Evolutionary conservation across 1,140 invertebrate species (phyloP), one percentile per base, ranked within the genome.

Genomic region (Mamestra configurata): DNA sequence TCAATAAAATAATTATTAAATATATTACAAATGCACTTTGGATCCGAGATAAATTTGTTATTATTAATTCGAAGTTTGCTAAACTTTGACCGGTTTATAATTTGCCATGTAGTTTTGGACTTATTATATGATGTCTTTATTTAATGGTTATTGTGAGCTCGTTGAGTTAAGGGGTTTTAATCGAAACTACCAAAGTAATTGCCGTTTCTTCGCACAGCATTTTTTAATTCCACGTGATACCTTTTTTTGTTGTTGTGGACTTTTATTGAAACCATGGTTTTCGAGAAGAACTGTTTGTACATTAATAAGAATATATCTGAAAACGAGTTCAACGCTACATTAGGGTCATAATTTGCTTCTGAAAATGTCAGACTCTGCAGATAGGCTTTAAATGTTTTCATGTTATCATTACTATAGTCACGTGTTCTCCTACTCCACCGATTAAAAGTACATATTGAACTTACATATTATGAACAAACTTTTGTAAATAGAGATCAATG

Each of bases 261-360:
- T 27, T 53, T 49, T 18, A 80, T 68, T 40, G 31, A 79, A 49
- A 79, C 55, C 5, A 53, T 64, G 5, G 49, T 79, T 0, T 73
- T 7, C 8, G 85, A 80, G 40, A 86, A 86, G 57, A 81, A 84
- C 5, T 80, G 27, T 6, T 82, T 43, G 70, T 86, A 86, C n/a
- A 84, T 77, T 22, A 83, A 51, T 61, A 49, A 64, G 71, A 84
- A 84, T 0, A 13, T 57, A 0, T 82, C 77, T 24, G 77, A 31
- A 55, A 86, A 82, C 2, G 22, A 11, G 7, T 79, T 53, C 59
- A 49, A 86, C 7, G 82, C 79, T 24, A 22, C 18, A 61, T 81
- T 77, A 6, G 75, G 11, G 49, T 80, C 79, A 4, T 59, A 8
- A 66, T 77, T 82, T 8, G 79, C 22, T 2, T 86, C 82, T 11